A percentile compares a stretch with the other conserved stretches of the same genome.
Conservation (phyloP, 2,113 vertebrate genomes). For the Saimiri boliviensis region DNA sequence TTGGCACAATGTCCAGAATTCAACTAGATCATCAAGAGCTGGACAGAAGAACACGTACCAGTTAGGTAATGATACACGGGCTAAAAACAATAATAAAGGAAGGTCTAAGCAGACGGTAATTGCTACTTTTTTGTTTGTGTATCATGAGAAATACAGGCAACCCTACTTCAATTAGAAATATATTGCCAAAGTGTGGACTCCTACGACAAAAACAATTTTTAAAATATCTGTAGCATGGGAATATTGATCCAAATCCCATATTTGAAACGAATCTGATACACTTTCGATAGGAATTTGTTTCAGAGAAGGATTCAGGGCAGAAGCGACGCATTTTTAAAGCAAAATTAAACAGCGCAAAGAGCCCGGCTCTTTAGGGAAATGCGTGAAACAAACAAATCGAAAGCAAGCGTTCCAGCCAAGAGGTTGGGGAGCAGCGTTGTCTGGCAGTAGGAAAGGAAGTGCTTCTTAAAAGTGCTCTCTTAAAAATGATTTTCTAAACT, state of each 20-base stretch:
- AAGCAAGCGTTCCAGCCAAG: conserved; percentile 73
- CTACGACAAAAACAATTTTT: background rate
- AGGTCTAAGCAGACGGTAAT: conserved; percentile 31
- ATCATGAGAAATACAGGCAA: conserved; percentile 48
- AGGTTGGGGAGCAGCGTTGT: conserved; percentile 29
- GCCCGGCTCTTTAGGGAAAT: conserved; percentile 62
- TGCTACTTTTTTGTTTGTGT: conserved; percentile 64
- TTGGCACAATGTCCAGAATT: conserved; percentile 78
- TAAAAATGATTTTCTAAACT: conserved; percentile 46
- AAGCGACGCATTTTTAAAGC: conserved; percentile 47
- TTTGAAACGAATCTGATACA: conserved; percentile 59
- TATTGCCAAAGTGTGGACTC: background rate
- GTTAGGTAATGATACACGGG: conserved; percentile 71
- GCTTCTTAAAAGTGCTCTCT: conserved; percentile 28
- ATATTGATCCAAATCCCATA: conserved; percentile 40
- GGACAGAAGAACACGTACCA: conserved; percentile 66
- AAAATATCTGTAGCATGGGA: conserved; percentile 6
- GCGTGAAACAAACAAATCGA: conserved; percentile 77
- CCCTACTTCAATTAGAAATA: conserved; percentile 8
- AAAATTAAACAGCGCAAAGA: conserved; percentile 59
- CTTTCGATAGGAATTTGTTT: conserved; percentile 63
- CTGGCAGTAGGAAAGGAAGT: conserved; percentile 49
- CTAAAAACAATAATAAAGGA: conserved; percentile 67
- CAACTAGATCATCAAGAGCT: conserved; percentile 76
- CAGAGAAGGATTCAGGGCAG: conserved; percentile 4